Conservation (phyloP, 1,140 invertebrate species). For the Leptestheria dahalacensis region DNA sequence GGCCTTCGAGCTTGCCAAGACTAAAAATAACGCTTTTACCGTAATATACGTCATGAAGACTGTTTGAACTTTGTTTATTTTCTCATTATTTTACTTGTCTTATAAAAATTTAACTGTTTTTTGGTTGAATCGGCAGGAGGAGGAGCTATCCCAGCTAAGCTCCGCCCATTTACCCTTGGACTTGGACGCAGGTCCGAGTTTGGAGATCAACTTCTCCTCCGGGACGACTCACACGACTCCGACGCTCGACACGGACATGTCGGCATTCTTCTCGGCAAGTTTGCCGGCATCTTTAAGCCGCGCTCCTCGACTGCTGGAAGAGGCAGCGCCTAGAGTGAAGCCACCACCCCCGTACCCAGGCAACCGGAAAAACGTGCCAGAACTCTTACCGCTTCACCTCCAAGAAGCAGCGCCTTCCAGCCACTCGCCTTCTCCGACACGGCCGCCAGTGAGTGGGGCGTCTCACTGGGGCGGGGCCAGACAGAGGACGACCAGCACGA, state of each 20-base stretch:
- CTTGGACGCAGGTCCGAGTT: neutral
- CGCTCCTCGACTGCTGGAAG: neutral
- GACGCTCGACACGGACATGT: neutral
- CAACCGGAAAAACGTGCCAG: neutral
- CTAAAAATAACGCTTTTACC: neutral
- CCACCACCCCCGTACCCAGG: constrained; percentile 5
- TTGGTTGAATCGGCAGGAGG: neutral
- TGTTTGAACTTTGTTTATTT: neutral
- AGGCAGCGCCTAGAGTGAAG: constrained; percentile 1
- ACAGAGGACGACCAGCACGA: constrained; percentile 19
- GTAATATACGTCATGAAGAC: neutral
- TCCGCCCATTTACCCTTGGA: neutral
- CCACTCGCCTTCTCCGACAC: constrained; percentile 7
- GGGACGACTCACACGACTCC: neutral
- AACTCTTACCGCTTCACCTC: constrained; percentile 1
- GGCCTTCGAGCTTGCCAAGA: neutral
- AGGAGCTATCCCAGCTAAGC: constrained; percentile 4
- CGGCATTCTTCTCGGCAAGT: neutral
- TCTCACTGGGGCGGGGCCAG: constrained; percentile 17
- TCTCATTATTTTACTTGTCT: neutral
- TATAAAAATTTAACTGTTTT: neutral
- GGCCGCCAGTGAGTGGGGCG: constrained; percentile 9
- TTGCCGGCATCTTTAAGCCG: constrained; percentile 1
- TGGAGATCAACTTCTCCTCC: neutral
- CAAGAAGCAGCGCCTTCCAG: neutral